Evolutionary conservation across 2,888 invertebrate genomes (phyloP), one percentile per base, ranked within the genome.

Genomic region (Cylloceria caligata): DNA sequence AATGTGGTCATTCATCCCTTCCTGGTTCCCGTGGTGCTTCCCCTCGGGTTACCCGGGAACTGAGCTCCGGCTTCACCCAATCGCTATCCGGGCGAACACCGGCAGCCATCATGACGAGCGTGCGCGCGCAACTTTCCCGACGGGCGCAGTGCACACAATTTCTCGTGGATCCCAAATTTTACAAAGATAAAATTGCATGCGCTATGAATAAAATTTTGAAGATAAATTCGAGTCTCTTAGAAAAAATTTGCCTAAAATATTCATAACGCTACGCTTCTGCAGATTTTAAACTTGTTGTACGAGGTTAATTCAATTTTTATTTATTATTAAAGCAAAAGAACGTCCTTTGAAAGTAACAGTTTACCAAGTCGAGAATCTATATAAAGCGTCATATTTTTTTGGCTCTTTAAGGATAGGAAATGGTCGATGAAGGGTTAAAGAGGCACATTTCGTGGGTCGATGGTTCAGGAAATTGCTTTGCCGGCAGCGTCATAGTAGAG

Each of bases 51-150:
- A 80, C 76, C 81, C 83, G 77, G 80, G 80, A 83, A 67, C 64
- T 34, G 47, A 68, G 76, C 62, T 67, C 55, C 78, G 74, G 81
- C 76, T 69, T 72, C 79, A 74, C 77, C 83, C 83, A 84, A 82
- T 77, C 73, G 78, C 74, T 64, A 76, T 80, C 83, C 79, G 74
- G 71, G 45, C 65, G 57, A 75, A 80, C 72, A 67, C 36, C 65
- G 84, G 88, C 92, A 88, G 92, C 92, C 92, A 92, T 92, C 87
- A 90, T 91, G 88, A 81, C 75, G 75, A 80, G 62, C 24, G 21
- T 90, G 90, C 91, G 91, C 88, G 89, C 92, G 90, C 90, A 90
- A 27, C 72, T 64, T 69, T 81, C 36, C 13, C 77, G 13, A 62
- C 67, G 55, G 24, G 47, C 21, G 34, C 30, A n/a, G 6, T 45